Conservation (phyloP, 2,113 vertebrate species). For the Lepidothrix coronata region DNA sequence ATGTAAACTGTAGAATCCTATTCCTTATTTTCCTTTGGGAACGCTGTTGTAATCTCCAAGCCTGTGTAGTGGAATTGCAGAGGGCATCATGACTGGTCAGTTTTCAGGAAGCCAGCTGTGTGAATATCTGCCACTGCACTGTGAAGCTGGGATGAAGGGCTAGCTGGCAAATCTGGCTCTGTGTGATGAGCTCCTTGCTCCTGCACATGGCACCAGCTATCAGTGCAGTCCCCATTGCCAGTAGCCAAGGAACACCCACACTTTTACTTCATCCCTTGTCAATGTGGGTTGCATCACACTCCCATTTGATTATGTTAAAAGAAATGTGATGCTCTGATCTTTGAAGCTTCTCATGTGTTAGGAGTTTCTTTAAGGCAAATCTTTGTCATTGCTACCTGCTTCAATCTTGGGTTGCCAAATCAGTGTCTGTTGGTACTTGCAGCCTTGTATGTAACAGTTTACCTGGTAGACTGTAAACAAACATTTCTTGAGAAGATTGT, state of each 20-base stretch:
- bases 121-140: not conserved
- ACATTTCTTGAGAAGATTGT: not conserved
- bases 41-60: not conserved
- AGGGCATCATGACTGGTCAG: not conserved
- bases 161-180: not conserved
- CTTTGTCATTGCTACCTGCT: not conserved
- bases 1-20: not conserved
- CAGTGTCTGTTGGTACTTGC: not conserved
- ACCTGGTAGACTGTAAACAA: not conserved
- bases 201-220: rapidly evolving
- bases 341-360: not conserved
- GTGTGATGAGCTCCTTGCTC: not conserved
- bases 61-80: not conserved
- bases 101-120: not conserved
- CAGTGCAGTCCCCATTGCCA: not conserved
- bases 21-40: not conserved
- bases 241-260: not conserved
- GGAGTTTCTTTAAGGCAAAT: not conserved
- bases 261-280: not conserved
- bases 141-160: not conserved
- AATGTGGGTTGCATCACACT: not conserved
- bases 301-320: not conserved
- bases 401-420: not conserved
- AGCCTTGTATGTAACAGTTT: not conserved
- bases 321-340: not conserved